Conservation (phyloP, 1,140 invertebrate species). For the Aphelenchoides besseyi region DNA sequence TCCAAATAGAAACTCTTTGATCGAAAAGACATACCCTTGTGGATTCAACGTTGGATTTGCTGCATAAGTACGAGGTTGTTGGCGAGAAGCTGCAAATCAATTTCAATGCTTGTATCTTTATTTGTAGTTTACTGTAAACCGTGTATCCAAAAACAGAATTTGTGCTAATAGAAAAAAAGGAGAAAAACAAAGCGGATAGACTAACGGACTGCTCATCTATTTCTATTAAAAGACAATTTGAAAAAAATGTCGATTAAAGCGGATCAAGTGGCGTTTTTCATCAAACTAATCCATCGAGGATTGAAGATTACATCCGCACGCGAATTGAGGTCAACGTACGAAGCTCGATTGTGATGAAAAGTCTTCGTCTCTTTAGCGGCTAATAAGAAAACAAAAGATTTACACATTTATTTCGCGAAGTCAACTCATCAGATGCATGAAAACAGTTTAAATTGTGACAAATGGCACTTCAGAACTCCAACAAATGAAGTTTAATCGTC, state of each 20-base stretch:
- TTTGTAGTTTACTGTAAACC: not conserved
- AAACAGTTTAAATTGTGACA: not conserved
- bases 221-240: not conserved
- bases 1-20: not conserved
- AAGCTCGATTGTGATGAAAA: not conserved
- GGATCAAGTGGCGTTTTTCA: not conserved
- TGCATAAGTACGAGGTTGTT: not conserved
- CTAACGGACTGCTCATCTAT: not conserved
- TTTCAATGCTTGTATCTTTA: not conserved
- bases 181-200: not conserved
- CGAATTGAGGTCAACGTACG: not conserved
- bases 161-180: not conserved
- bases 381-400: not conserved
- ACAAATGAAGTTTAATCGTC: not conserved
- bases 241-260: not conserved
- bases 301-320: not conserved
- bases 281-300: too few relatives aligned
- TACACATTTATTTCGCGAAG: not conserved
- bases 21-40: not conserved
- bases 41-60: conserved; percentile 7
- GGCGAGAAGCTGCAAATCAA: not conserved
- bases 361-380: not conserved
- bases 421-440: not conserved
- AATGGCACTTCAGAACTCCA: not conserved
- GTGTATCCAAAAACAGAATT: not conserved